Evolutionary conservation across 2,888 invertebrate species (phyloP), one percentile per base, ranked within the genome.

Genomic region (Euclidia mi): DNA sequence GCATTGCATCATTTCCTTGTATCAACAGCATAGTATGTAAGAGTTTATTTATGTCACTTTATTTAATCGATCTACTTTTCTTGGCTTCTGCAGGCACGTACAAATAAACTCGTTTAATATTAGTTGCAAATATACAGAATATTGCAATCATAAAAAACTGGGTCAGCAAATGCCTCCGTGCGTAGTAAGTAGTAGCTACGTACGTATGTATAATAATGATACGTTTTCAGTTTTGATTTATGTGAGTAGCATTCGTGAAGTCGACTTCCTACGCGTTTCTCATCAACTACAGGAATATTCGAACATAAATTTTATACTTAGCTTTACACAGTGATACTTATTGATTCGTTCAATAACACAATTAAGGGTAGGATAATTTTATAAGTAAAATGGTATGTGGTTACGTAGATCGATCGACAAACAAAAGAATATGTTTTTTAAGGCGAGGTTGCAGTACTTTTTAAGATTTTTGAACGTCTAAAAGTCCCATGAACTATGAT

Each of bases 1-100:
- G 49, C 42, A 65, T 75, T 72, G n/a, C 72, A 65, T 55, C 52
- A 65, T 74, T 71, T 75, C 65, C 55, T 71, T 53, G 48, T 45
- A 64, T 52, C 56, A 71, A 74, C 48, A 58, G 32, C 18, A 35
- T 57, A n/a, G 47, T 58, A 59, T 20, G 48, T 35, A 48, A 55
- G 40, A 70, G 62, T 65, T 74, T 71, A 67, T n/a, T n/a, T n/a
- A n/a, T n/a, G n/a, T n/a, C n/a, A n/a, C n/a, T n/a, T n/a, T n/a
- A n/a, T 71, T 62, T 43, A 14, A 50, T 57, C 29, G 42, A 15
- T 46, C 57, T 40, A 51, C 46, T 53, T 71, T 58, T 50, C 41
- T 56, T 44, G 50, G 43, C 71, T 65, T 65, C 69, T 72, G 72
- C 72, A 75, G 50, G 57, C 56, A 49, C 43, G 51, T 60, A 64